Conservation (phyloP, 1,140 invertebrate species). For the Solen grandis region DNA sequence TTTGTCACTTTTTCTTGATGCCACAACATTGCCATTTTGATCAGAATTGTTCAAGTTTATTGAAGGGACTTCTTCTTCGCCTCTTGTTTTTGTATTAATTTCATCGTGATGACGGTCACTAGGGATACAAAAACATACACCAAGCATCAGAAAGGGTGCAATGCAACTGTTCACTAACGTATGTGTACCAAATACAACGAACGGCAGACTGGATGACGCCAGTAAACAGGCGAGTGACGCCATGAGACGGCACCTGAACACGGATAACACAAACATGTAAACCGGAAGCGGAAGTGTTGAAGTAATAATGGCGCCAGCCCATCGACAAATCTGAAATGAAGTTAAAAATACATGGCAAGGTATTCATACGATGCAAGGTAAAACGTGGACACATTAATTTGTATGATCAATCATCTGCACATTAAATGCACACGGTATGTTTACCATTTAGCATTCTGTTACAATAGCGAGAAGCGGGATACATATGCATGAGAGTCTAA, state of each 20-base stretch:
- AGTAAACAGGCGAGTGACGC: conserved; percentile 66
- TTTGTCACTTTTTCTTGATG: background rate
- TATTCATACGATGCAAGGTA: too few species aligned
- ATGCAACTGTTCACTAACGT: conserved; percentile 74
- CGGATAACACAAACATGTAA: conserved; percentile 55
- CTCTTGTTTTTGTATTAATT: background rate
- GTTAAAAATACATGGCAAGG: background rate
- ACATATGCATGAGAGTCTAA: too few species aligned
- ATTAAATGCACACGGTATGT: too few species aligned
- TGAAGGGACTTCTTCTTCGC: background rate
- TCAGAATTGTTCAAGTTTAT: background rate
- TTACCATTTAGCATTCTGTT: too few species aligned
- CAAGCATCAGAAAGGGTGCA: conserved; percentile 68
- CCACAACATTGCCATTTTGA: conserved; percentile 20
- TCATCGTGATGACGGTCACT: too few species aligned
- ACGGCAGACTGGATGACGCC: conserved; percentile 64
- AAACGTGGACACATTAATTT: too few species aligned
- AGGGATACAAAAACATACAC: conserved; percentile 50
- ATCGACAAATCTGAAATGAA: conserved; percentile 68
- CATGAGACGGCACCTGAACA: conserved; percentile 61
- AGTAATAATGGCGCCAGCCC: conserved; percentile 66
- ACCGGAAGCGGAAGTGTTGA: conserved; percentile 68
- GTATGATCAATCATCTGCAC: too few species aligned
- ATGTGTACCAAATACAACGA: conserved; percentile 73
- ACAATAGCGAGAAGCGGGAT: too few species aligned